Evolutionary conservation across 1,140 invertebrate species (phyloP).

Genomic region (Carposina sasakii): DNA sequence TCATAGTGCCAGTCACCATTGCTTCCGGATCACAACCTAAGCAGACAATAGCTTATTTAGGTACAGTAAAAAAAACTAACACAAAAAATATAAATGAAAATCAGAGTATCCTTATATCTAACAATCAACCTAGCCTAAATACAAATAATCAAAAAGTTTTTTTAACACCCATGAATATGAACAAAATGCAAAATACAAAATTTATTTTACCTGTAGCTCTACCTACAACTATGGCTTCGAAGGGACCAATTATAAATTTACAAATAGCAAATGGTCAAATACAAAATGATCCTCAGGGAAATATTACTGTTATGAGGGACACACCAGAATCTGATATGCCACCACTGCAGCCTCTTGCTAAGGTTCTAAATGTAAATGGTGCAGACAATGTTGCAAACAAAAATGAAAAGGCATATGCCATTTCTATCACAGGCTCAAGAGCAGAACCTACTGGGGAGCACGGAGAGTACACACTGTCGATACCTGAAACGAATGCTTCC

Average conservation of each 20-base stretch:
- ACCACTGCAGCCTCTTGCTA: conserved; percentile 55
- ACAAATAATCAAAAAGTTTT: conserved; percentile 66
- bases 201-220: conserved; percentile 63
- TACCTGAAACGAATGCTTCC: conserved; percentile 66
- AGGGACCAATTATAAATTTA: conserved; percentile 67
- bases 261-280: conserved; percentile 71
- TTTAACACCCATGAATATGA: conserved; percentile 63
- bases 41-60: conserved; percentile 59
- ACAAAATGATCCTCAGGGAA: conserved; percentile 68
- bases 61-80: conserved; percentile 56
- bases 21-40: conserved; percentile 47
- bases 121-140: conserved; percentile 55
- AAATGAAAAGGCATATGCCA: conserved; percentile 50
- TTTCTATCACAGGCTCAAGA: conserved; percentile 63
- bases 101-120: conserved; percentile 64
- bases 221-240: conserved; percentile 63
- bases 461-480: conserved; percentile 65
- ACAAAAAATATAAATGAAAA: conserved; percentile 50
- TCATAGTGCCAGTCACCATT: conserved; percentile 65
- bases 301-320: conserved; percentile 69
- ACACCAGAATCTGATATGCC: conserved; percentile 50
- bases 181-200: conserved; percentile 65
- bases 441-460: conserved; percentile 66
- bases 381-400: conserved; percentile 37
- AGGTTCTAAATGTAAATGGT: conserved; percentile 46